These are phyloP conservation scores for Apocheima hispidaria DNA, from an alignment of 2,888 invertebrate genomes.

Conservation along the genomic window DNA sequence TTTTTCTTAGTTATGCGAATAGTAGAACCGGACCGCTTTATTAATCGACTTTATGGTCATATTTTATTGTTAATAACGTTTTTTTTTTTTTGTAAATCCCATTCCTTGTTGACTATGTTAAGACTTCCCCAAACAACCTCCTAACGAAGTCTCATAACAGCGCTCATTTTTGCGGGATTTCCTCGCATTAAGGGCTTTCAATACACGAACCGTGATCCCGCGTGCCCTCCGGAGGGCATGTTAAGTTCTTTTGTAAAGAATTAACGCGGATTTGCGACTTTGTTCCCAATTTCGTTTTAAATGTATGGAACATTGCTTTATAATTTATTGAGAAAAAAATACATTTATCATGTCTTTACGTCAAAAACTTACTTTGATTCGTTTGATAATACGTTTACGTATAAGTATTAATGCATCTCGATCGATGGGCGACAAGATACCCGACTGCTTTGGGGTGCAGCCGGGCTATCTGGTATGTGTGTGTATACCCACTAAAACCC, in stretches of 20 bases:
- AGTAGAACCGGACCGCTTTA: not conserved
- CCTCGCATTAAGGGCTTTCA: constrained; percentile 30
- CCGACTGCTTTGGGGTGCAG: too few species aligned
- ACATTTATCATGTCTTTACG: too few species aligned
- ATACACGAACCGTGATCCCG: constrained; percentile 28
- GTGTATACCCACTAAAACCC: too few species aligned
- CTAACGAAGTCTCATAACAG: constrained; percentile 19
- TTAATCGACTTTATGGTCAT: not conserved
- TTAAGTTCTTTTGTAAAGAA: constrained; percentile 31
- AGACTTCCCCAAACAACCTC: constrained; percentile 5
- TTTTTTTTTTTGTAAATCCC: not conserved
- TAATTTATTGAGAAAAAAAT: too few species aligned
- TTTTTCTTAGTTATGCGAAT: too few species aligned
- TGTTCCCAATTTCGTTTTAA: too few species aligned
- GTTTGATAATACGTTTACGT: too few species aligned
- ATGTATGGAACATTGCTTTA: too few species aligned
- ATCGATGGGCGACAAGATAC: too few species aligned
- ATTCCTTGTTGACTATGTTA: not conserved
- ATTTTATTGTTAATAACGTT: not conserved
- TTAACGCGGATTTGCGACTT: constrained; percentile 27
- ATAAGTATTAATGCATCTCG: too few species aligned
- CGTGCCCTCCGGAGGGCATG: constrained; percentile 23
- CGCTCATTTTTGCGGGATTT: constrained; percentile 35
- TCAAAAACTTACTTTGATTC: too few species aligned
- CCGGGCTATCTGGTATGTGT: too few species aligned